Evolutionary conservation across 2,888 invertebrate species (phyloP).

Genomic region (Villa cingulata): DNA sequence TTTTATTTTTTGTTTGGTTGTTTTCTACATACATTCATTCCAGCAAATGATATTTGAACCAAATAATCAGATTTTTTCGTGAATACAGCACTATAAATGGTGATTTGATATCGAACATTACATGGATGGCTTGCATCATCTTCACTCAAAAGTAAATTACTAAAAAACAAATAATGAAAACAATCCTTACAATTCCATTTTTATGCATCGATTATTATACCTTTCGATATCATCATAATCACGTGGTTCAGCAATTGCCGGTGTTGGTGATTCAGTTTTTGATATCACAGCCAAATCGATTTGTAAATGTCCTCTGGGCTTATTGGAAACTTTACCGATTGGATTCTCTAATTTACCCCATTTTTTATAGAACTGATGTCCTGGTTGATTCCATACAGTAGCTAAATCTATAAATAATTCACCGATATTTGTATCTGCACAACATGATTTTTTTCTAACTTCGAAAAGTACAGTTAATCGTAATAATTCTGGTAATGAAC

Average conservation of each 20-base stretch:
- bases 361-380: slow-evolving; percentile 71
- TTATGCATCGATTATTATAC: slow-evolving; percentile 14
- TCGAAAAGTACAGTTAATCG: slow-evolving; percentile 45
- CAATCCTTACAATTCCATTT: neutral
- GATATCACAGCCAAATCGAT: slow-evolving; percentile 63
- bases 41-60: slow-evolving; percentile 27
- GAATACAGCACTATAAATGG: slow-evolving; percentile 41
- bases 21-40: slow-evolving; percentile 19
- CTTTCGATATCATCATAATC: slow-evolving; percentile 59
- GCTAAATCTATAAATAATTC: slow-evolving; percentile 50
- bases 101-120: slow-evolving; percentile 42
- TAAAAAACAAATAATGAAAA: slow-evolving; percentile 26
- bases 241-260: slow-evolving; percentile 26
- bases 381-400: slow-evolving; percentile 59
- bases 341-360: slow-evolving; percentile 68
- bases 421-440: slow-evolving; percentile 42
- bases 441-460: slow-evolving; percentile 38
- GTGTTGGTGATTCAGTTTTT: slow-evolving; percentile 47
- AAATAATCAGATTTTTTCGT: slow-evolving; percentile 29
- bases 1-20: neutral
- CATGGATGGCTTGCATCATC: slow-evolving; percentile 33
- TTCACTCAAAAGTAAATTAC: slow-evolving; percentile 53
- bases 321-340: slow-evolving; percentile 39
- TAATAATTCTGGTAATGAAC: slow-evolving; percentile 43
- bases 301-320: slow-evolving; percentile 63